A percentile compares a stretch with the other conserved stretches of the same genome.
Conservation (phyloP, 2,797 vertebrate genomes). For the Hemitrygon akajei region DNA sequence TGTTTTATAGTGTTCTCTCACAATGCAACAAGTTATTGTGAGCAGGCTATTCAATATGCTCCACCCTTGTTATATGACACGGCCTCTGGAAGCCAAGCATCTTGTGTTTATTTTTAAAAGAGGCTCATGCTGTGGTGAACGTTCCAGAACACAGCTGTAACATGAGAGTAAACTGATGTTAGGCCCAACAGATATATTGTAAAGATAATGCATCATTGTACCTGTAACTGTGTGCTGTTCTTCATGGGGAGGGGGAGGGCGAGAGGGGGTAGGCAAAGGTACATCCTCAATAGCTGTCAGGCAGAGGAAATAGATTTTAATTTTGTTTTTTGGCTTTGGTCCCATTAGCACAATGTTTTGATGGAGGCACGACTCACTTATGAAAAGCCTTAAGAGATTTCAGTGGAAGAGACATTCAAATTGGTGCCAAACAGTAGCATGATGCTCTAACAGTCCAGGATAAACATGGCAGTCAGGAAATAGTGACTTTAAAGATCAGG, state of each 20-base stretch:
- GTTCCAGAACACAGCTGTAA: background rate
- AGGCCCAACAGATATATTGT: background rate
- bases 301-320: background rate
- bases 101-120: slow-evolving; percentile 32
- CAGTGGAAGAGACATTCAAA: too few relatives aligned
- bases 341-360: background rate
- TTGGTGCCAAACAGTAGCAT: background rate
- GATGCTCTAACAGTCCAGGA: background rate
- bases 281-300: background rate
- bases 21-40: slow-evolving; percentile 34
- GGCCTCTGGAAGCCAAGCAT: background rate
- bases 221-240: background rate
- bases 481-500: background rate
- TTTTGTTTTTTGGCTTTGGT: background rate
- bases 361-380: background rate
- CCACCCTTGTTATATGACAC: slow-evolving; percentile 26
- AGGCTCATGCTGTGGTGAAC: background rate
- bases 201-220: slow-evolving; percentile 10
- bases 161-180: background rate
- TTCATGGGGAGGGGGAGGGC: background rate
- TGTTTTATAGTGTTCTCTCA: slow-evolving; percentile 28
- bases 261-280: background rate
- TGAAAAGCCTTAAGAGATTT: background rate
- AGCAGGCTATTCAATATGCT: slow-evolving; percentile 28
- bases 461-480: background rate